phyloP scores from a whole-genome alignment of 2,113 vertebrate genomes.

The Arizona elegans region DNA sequence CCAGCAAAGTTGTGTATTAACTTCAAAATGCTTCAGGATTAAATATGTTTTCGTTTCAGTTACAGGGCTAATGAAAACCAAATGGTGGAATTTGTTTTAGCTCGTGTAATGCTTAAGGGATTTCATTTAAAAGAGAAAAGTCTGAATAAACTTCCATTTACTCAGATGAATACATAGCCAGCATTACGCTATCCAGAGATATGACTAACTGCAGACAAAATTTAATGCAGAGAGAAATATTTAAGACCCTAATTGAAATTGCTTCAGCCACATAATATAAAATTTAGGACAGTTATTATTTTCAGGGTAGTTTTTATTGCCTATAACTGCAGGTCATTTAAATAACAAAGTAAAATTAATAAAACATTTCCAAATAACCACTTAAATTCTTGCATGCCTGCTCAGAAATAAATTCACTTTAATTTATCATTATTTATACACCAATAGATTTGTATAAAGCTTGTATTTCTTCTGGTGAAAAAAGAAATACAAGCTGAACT shows the following conservation, averaged over 20 bases:
- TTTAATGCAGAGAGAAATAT: slow-evolving; percentile 42
- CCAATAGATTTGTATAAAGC: neutral
- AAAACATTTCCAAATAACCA: neutral
- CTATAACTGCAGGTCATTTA: slow-evolving; percentile 8
- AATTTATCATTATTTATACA: neutral
- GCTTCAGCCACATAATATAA: slow-evolving; percentile 48
- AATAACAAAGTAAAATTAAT: neutral
- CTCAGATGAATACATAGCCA: slow-evolving; percentile 47
- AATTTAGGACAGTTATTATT: slow-evolving; percentile 47
- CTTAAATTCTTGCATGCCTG: neutral
- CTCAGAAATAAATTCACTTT: neutral
- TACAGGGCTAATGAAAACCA: slow-evolving; percentile 74
- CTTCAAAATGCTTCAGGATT: slow-evolving; percentile 74
- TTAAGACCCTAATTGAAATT: slow-evolving; percentile 13
- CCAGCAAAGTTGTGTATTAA: slow-evolving; percentile 68
- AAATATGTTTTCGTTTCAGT: slow-evolving; percentile 76
- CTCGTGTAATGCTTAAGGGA: slow-evolving; percentile 61
- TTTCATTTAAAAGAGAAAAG: slow-evolving; percentile 61
- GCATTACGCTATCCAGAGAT: slow-evolving; percentile 30
- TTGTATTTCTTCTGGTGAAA: neutral
- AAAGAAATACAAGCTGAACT: neutral
- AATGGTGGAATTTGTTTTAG: slow-evolving; percentile 71
- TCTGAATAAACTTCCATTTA: slow-evolving; percentile 57
- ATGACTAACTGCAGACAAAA: slow-evolving; percentile 41
- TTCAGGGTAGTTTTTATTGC: slow-evolving; percentile 28